Base-by-base conservation (phyloP, 2,888 invertebrate species). In the Alviniconcha strummeri region DNA sequence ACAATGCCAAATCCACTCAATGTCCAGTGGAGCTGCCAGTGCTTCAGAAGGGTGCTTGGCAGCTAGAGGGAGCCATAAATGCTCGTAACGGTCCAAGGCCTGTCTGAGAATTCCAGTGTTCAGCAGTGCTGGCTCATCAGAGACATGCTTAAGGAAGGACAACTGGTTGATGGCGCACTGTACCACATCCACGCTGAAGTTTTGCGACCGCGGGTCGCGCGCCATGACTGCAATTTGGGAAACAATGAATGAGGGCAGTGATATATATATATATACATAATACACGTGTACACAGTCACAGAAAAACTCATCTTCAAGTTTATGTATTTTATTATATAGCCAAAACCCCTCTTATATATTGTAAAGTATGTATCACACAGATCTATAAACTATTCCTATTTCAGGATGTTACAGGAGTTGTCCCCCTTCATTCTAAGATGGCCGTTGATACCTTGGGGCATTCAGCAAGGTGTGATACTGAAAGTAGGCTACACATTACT, bases 1-100 rank as follows among this genome's bases (percentile, higher is more conserved):
- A 72, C 93, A 93, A 86, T 94, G 94, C 94, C 94, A 94, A 8
- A 94, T 91, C 94, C 94, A 94, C 85, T 94, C 94, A 17, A 94
- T 93, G 87, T 94, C 94, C 60, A 94, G 85, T 15, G 94, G 94
- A 4, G 94, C 94, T n/a, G 93, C 93, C 69, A 94, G 87, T 55
- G 91, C 90, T 54, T 90, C 87, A 17, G 90, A 89, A 8, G 87
- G 88, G 64, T 90, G 87, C 77, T 89, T 89, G 15, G 92, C 93
- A 82, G 93, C 93, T 85, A 94, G 89, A n/a, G 94, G 94, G 69
- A 94, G 90, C 94, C 94, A 94, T 82, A 90, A 92, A 56, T 89
- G 89, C 88, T 94, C 94, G 89, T 94, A 95, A 36, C 94, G 91
- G 55, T 94, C 89, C 56, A 94, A 91, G n/a, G 94, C 94, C 84